Evolutionary conservation across 1,140 invertebrate species (phyloP).

Genomic region (Tyrophagus putrescentiae): DNA sequence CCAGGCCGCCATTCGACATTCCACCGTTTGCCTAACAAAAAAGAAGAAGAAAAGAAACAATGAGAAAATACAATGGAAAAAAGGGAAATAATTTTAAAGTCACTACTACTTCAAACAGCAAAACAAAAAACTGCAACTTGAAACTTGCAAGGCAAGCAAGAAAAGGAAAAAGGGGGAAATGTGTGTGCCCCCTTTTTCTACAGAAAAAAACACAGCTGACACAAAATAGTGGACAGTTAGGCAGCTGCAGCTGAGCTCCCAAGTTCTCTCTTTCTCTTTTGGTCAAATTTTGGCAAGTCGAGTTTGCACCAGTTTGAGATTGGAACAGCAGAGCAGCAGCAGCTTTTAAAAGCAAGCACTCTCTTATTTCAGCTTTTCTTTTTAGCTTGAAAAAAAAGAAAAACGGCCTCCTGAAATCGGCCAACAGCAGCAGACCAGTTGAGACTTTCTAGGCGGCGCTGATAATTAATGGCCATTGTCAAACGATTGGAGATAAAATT

Average conservation of each 20-base stretch:
- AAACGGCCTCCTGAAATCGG: neutral
- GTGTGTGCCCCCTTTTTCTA: too few relatives aligned
- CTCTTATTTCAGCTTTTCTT: too few relatives aligned
- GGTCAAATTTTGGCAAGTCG: too few relatives aligned
- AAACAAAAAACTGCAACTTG: neutral
- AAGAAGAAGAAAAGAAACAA: neutral
- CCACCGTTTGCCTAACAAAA: neutral
- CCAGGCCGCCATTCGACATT: neutral
- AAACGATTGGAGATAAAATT: constrained; percentile 12
- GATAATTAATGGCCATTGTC: constrained; percentile 13
- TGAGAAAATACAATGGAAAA: neutral
- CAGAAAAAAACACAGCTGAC: too few relatives aligned
- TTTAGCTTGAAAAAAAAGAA: neutral
- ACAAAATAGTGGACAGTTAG: too few relatives aligned
- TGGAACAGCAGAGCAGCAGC: too few relatives aligned
- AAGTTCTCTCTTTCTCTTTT: too few relatives aligned
- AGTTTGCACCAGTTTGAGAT: neutral
- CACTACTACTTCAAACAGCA: neutral
- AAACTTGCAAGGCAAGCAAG: neutral
- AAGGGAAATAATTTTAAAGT: neutral
- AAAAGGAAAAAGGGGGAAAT: neutral
- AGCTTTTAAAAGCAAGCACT: too few relatives aligned
- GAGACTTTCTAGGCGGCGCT: neutral
- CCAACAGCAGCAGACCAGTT: neutral
- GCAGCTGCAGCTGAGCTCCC: too few relatives aligned